Evolutionary conservation across 2,113 vertebrate genomes (phyloP).

Genomic region (Neolamprologus caudopunctatus): DNA sequence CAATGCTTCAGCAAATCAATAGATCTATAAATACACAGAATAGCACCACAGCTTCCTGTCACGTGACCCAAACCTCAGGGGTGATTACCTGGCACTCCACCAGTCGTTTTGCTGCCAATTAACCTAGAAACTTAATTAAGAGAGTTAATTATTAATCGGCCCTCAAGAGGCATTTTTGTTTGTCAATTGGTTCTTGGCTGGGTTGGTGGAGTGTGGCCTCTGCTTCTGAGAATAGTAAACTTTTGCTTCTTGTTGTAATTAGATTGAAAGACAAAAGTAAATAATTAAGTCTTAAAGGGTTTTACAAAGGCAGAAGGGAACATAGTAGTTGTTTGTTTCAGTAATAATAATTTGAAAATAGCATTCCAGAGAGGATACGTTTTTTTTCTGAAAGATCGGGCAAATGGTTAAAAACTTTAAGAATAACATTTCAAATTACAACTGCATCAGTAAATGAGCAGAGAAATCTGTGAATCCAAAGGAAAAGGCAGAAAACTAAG

Average conservation of each 20-base stretch:
- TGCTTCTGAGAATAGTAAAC: neutral
- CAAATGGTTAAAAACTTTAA: neutral
- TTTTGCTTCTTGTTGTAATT: neutral
- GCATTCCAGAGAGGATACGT: neutral
- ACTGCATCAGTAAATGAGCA: neutral
- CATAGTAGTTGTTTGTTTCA: neutral
- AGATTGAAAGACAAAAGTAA: neutral
- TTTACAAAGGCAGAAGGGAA: neutral
- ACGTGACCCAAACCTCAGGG: neutral
- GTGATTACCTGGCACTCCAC: constrained; percentile 7
- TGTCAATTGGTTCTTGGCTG: constrained; percentile 6
- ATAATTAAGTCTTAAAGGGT: neutral
- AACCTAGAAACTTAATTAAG: constrained; percentile 44
- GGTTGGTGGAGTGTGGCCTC: neutral
- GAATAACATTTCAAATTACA: neutral
- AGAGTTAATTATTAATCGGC: constrained; percentile 42
- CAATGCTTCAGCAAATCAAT: neutral
- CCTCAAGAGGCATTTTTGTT: constrained; percentile 19
- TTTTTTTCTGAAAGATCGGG: neutral
- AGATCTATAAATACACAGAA: neutral
- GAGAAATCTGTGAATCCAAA: neutral
- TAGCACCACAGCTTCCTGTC: neutral
- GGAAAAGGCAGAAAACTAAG: neutral
- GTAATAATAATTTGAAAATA: neutral
- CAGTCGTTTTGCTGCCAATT: constrained; percentile 15